Base-by-base conservation (phyloP, 64 coral and sea anemone species). In the Actinia equina region DNA sequence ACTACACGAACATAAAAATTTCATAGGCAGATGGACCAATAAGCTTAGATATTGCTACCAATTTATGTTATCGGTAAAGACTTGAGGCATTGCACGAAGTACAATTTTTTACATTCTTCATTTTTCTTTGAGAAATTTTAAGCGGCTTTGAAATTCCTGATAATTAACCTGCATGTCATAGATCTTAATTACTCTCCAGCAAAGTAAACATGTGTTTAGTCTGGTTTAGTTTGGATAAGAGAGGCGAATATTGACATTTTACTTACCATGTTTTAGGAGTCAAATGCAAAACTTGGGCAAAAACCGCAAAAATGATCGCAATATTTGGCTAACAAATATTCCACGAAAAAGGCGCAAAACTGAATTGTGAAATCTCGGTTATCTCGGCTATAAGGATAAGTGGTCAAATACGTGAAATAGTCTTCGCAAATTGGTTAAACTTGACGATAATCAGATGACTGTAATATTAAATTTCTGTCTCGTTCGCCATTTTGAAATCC, bases 91-190 rank as follows among this genome's bases (percentile, higher is more conserved):
- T 23, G 7, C 65, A 26, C 6, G 3, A 16, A 13, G 20, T 3
- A 13, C 69, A 74, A 41, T 74, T 81, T 81, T 81, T 44, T 44
- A 44, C 44, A 81, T 81, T 81, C 78, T 81, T 81, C 49, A 22
- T 49, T 49, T 81, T 22, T 81, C 49, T 81, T 81, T 44, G 78
- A 44, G 78, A 49, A 81, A 81, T 81, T 81, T 37, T 81, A 81
- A 81, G 78, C 78, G 22, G 78, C 43, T 74, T 49, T 81, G 43
- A 81, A 49, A 81, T 81, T 81, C 78, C 42, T 49, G 49, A 17
- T 81, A n/a, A 81, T 49, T 81, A 81, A 81, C 78, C 78, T 81
- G 49, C 49, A 81, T 81, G 78, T 81, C 78, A 81, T 44, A 81
- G 78, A 52, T 81, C 45, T 51, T 19, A 81, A 81, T 81, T 81